Percentiles rank a stretch among this genome's conserved stretches.
phyloP scores from a whole-genome alignment of 2,797 vertebrate species.

The Bradypus variegatus region DNA sequence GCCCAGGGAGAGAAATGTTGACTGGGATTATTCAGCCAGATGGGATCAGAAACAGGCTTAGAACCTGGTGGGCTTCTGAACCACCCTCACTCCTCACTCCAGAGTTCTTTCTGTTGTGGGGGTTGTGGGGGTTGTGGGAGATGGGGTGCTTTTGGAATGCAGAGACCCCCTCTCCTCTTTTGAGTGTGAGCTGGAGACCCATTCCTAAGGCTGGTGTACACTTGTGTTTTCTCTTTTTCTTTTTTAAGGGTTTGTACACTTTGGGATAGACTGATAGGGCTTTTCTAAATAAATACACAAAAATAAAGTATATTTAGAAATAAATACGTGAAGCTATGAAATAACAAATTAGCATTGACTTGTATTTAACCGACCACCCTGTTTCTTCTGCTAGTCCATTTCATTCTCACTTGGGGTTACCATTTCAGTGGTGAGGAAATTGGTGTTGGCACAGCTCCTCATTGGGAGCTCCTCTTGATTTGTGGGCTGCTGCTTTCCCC shows the following conservation, averaged over 20 bases:
- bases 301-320: constrained; percentile 14
- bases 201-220: neutral
- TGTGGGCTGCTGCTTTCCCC: neutral
- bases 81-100: too few species aligned
- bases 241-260: neutral
- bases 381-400: neutral
- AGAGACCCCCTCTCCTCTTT: neutral
- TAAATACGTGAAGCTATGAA: neutral
- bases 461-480: neutral
- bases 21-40: neutral
- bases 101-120: neutral
- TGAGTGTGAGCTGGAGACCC: neutral
- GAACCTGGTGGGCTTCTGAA: neutral
- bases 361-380: neutral
- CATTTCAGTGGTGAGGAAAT: neutral
- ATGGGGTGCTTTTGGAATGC: neutral
- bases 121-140: too few species aligned
- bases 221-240: neutral
- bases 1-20: neutral
- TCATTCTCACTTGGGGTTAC: neutral
- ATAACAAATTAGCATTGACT: neutral
- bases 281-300: neutral
- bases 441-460: neutral
- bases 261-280: neutral
- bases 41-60: neutral